Evolutionary conservation across 2,113 vertebrate species (phyloP), one percentile per base, ranked within the genome.

Genomic region (Accipiter virgatus): DNA sequence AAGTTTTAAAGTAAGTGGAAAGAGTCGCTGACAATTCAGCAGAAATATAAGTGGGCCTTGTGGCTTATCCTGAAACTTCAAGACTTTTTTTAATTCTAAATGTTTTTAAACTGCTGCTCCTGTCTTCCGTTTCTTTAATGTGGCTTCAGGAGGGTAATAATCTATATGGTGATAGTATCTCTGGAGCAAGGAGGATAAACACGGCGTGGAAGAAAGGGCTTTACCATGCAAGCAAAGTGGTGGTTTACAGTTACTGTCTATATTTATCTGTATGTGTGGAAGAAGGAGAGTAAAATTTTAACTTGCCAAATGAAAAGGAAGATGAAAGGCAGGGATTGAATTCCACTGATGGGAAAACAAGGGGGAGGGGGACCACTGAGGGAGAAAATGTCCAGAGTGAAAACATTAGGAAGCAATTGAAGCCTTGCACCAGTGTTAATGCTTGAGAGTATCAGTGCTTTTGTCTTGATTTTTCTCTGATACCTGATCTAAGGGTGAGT

Each of bases 311-410:
- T 42, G 13, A 42, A 34, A 90, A 82, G 45, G 25, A 59, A 91
- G 58, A 68, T 86, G 52, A 94, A 95, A 92, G 58, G 29, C 62
- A 82, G 48, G 53, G 52, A 71, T 95, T 71, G n/a, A 47, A 68
- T 96, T 95, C 81, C 74, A 50, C 27, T 55, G 66, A 7, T 29
- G 40, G 40, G 52, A 82, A 81, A 78, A 50, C 31, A 47, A 78
- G 1, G 1, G 18, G 22, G 55, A 71, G 29, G n/a, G 58, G 89
- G 17, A 81, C 31, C 0, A 4, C 59, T 0, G 11, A 50, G 52
- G 43, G 62, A 48, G 74, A 70, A 38, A 72, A 50, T 43, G 12
- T 79, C 16, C 13, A 4, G 27, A 78, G 29, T 38, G n/a, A 45
- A 62, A 83, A 70, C 25, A 25, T 2, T 43, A 68, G 63, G 72